Evolutionary conservation across 2,797 vertebrate species (phyloP).

Genomic region (Bufotes viridis): DNA sequence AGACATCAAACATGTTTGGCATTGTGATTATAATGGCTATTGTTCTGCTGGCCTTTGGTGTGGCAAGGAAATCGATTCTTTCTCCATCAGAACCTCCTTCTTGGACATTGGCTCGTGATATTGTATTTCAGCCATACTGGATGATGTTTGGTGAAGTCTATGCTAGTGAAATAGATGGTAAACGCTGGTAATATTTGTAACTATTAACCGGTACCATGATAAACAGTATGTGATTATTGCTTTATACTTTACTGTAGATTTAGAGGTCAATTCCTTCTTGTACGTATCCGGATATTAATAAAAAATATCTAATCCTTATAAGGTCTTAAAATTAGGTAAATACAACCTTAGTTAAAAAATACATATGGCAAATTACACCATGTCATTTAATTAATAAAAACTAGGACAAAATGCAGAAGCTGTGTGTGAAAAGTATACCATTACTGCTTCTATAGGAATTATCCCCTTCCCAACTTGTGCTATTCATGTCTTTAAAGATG

Average conservation of each 20-base stretch:
- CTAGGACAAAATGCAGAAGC: too few species aligned
- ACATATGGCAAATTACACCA: too few species aligned
- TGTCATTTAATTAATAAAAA: too few species aligned
- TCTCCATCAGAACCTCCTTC: slow-evolving; percentile 89
- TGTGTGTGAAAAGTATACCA: too few species aligned
- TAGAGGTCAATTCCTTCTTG: neutral
- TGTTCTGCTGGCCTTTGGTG: slow-evolving; percentile 92
- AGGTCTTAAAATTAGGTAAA: too few species aligned
- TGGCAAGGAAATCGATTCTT: slow-evolving; percentile 92
- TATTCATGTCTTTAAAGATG: too few species aligned
- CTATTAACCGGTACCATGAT: neutral
- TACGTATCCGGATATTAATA: too few species aligned
- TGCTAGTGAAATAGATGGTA: slow-evolving; percentile 87
- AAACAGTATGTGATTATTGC: neutral
- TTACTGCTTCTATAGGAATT: too few species aligned
- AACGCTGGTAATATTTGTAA: too few species aligned
- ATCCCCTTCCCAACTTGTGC: too few species aligned
- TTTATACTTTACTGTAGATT: neutral
- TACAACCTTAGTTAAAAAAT: too few species aligned
- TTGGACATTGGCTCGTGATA: slow-evolving; percentile 87
- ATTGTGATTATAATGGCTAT: slow-evolving; percentile 98
- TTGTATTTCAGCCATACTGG: slow-evolving; percentile 96
- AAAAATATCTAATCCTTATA: too few species aligned
- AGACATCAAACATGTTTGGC: slow-evolving; percentile 98
- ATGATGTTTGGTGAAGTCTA: slow-evolving; percentile 99